Percentiles rank a stretch among this genome's conserved stretches.
phyloP scores from a whole-genome alignment of 2,888 invertebrate genomes.

The Leucoptera coffeella region DNA sequence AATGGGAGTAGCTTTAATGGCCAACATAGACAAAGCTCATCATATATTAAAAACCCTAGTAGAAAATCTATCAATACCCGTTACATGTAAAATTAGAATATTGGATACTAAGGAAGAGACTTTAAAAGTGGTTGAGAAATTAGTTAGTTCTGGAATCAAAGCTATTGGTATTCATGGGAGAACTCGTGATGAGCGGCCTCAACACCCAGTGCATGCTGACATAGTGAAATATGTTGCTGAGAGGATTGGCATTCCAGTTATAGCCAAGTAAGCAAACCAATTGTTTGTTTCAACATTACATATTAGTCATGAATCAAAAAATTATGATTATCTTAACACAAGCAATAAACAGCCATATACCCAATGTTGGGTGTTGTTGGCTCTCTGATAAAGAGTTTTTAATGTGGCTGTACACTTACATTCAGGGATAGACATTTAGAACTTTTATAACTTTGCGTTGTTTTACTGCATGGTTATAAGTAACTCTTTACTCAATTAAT shows the following conservation, averaged over 20 bases:
- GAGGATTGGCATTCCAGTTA: constrained; percentile 78
- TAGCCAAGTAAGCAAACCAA: constrained; percentile 89
- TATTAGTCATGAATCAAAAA: too few species aligned
- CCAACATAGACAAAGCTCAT: constrained; percentile 76
- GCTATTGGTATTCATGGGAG: constrained; percentile 96
- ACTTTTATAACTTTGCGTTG: too few species aligned
- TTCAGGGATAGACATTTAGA: too few species aligned
- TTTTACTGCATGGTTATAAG: too few species aligned
- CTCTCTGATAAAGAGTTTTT: too few species aligned
- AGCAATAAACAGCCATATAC: too few species aligned
- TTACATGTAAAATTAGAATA: constrained; percentile 96
- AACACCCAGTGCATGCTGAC: constrained; percentile 78
- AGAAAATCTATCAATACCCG: constrained; percentile 71
- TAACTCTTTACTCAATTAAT: too few species aligned
- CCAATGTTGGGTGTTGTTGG: too few species aligned
- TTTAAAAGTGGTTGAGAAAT: constrained; percentile 66
- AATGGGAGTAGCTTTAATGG: constrained; percentile 93
- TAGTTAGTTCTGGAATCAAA: constrained; percentile 77
- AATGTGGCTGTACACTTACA: too few species aligned
- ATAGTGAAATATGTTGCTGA: constrained; percentile 71
- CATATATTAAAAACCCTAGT: constrained; percentile 77
- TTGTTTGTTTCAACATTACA: too few species aligned
- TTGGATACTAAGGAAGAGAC: constrained; percentile 73
- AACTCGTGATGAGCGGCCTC: constrained; percentile 80
- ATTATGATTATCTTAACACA: too few species aligned